Evolutionary conservation across 1,140 invertebrate species (phyloP).

Genomic region (Cataglyphis hispanica): DNA sequence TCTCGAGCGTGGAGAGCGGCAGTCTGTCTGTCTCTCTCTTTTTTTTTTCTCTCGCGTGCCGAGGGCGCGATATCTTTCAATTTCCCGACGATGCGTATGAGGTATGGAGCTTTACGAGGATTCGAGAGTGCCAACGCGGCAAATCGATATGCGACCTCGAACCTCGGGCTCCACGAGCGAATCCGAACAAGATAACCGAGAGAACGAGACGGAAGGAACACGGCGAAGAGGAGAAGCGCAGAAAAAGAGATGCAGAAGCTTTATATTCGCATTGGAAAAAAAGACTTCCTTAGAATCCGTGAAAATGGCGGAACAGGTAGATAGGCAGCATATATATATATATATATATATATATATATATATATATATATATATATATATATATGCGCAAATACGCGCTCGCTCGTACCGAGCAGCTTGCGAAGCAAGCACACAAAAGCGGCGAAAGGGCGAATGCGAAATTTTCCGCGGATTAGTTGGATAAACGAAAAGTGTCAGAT

Average conservation of each 20-base stretch:
- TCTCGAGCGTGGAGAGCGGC: slow-evolving; percentile 34
- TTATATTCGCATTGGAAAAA: slow-evolving; percentile 41
- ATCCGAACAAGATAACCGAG: slow-evolving; percentile 64
- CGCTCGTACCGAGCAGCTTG: slow-evolving; percentile 5
- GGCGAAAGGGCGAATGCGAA: slow-evolving; percentile 44
- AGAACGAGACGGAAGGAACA: slow-evolving; percentile 9
- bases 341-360: not conserved
- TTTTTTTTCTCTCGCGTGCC: slow-evolving; percentile 10
- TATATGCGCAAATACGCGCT: slow-evolving; percentile 40
- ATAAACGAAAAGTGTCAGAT: slow-evolving; percentile 66
- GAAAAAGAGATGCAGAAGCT: slow-evolving; percentile 16
- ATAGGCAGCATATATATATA: not conserved
- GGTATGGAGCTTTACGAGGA: slow-evolving; percentile 77
- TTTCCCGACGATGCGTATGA: slow-evolving; percentile 80
- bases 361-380: not conserved
- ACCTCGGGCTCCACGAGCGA: slow-evolving; percentile 60
- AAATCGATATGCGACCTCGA: slow-evolving; percentile 82
- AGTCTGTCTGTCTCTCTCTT: not conserved
- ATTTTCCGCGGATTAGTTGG: slow-evolving; percentile 65
- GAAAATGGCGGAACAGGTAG: slow-evolving; percentile 59
- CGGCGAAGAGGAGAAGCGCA: not conserved
- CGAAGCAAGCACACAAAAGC: slow-evolving; percentile 35
- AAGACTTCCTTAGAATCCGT: slow-evolving; percentile 47
- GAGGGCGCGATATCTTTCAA: slow-evolving; percentile 77
- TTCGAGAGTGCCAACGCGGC: slow-evolving; percentile 79